Evolutionary conservation across 23 tunicate species (phyloP), one percentile per base, ranked within the genome.

Genomic region (Aplidium turbinatum): DNA sequence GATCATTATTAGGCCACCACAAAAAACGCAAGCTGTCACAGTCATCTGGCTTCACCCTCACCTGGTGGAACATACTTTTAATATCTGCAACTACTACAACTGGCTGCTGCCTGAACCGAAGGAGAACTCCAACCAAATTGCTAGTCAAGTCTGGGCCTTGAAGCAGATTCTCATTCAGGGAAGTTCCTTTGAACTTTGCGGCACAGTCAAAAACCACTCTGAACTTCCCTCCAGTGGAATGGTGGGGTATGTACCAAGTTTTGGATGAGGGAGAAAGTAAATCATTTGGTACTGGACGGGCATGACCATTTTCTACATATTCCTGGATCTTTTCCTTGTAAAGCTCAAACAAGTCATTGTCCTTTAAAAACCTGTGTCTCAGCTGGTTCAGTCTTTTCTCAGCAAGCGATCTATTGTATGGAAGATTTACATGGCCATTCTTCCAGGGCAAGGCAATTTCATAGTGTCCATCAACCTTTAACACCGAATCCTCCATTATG

Each of bases 181-280:
- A 57, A 19, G 80, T 75, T 5, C 70, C 80, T 4, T 39, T 16
- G 31, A 20, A 57, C 30, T 21, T 19, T 0, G 77, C 65, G n/a
- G 77, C 54, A 39, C 74, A 68, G 24, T 68, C 74, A 38, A 68
- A 68, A 6, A 68, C 74, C 13, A 68, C 58, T 7, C 69, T 47
- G 27, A 75, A 77, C 38, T 77, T 77, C 28, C 26, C 28, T 0
- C 82, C 82, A 0, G 66, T 63, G 50, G 47, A 63, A 45, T 46
- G 73, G 2, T 77, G 82, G 18, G 69, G 80, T 31, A 72, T 72
- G 28, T 72, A 72, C 77, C 60, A 72, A 26, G 32, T 30, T 4
- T 31, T 6, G 31, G 35, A 16, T 45, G 13, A 11, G 50, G 13
- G 13, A 16, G 16, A 13, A 45, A 16, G 50, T 16, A 11, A 16